Conservation (phyloP, 2,113 vertebrate species). For the Stegostoma tigrinum region DNA sequence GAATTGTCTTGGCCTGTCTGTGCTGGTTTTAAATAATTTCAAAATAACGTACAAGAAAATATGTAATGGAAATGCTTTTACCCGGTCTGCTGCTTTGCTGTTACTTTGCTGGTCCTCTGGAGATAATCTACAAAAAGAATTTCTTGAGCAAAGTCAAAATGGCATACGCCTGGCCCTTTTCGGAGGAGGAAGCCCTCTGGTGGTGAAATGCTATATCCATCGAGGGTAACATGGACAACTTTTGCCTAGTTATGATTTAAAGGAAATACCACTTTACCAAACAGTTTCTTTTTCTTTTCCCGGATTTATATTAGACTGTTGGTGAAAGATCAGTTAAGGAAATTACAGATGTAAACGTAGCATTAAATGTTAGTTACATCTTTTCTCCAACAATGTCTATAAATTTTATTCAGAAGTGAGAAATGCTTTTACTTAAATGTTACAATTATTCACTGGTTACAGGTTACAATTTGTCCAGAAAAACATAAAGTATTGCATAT, state of each 20-base stretch:
- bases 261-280: background rate
- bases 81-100: conserved; percentile 38
- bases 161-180: conserved; percentile 89
- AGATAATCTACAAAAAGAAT: conserved; percentile 83
- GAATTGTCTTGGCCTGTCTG: background rate
- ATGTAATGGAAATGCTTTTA: conserved; percentile 32
- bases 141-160: conserved; percentile 96
- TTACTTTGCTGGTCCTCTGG: conserved; percentile 43
- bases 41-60: background rate
- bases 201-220: conserved; percentile 74
- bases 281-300: conserved; percentile 22
- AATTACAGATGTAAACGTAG: background rate
- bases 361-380: background rate
- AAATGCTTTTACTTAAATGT: background rate
- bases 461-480: background rate
- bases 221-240: conserved; percentile 70
- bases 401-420: background rate
- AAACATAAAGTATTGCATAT: background rate
- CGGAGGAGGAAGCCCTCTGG: conserved; percentile 79
- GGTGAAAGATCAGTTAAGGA: conserved; percentile 40
- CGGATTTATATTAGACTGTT: conserved; percentile 42
- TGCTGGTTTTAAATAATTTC: background rate
- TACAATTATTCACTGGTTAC: background rate
- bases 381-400: background rate
- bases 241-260: conserved; percentile 60